These are phyloP conservation scores for Contarinia nasturtii DNA, from an alignment of 1,140 invertebrate genomes.

Conservation along the genomic window DNA sequence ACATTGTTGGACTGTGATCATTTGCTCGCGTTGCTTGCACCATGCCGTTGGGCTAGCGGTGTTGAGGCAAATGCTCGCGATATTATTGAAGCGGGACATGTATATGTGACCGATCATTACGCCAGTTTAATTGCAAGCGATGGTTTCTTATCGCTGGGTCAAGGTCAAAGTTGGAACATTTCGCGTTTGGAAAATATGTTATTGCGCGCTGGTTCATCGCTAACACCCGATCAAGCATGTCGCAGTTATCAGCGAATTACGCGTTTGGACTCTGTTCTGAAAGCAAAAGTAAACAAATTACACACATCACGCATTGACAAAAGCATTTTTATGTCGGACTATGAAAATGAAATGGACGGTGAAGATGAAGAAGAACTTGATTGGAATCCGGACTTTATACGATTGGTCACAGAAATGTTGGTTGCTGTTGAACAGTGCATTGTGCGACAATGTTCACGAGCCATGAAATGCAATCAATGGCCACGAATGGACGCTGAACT, in stretches of 20 bases:
- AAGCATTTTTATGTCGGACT: constrained; percentile 5
- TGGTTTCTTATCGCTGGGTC: constrained; percentile 39
- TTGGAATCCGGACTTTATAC: constrained; percentile 22
- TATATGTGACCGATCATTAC: constrained; percentile 44
- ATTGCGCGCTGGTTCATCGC: constrained; percentile 34
- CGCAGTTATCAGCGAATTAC: constrained; percentile 34
- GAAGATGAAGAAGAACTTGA: constrained; percentile 22
- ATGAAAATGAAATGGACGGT: constrained; percentile 14
- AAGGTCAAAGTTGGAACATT: constrained; percentile 40
- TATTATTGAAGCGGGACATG: constrained; percentile 42
- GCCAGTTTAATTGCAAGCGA: constrained; percentile 38
- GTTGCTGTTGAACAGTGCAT: constrained; percentile 38
- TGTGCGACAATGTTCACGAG: constrained; percentile 35
- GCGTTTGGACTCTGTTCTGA: constrained; percentile 17
- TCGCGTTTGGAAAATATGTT: constrained; percentile 44
- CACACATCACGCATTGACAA: constrained; percentile 12
- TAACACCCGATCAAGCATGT: constrained; percentile 51
- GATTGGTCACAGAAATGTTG: constrained; percentile 23
- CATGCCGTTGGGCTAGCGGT: constrained; percentile 50
- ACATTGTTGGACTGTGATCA: constrained; percentile 50
- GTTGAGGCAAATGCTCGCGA: constrained; percentile 43
- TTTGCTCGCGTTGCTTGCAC: constrained; percentile 41
- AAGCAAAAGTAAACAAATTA: constrained; percentile 17
- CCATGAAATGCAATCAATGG: constrained; percentile 40
- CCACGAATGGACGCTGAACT: constrained; percentile 38